Base-by-base conservation (phyloP, 2,797 vertebrate genomes). In the Chlorospingus semifuscus region DNA sequence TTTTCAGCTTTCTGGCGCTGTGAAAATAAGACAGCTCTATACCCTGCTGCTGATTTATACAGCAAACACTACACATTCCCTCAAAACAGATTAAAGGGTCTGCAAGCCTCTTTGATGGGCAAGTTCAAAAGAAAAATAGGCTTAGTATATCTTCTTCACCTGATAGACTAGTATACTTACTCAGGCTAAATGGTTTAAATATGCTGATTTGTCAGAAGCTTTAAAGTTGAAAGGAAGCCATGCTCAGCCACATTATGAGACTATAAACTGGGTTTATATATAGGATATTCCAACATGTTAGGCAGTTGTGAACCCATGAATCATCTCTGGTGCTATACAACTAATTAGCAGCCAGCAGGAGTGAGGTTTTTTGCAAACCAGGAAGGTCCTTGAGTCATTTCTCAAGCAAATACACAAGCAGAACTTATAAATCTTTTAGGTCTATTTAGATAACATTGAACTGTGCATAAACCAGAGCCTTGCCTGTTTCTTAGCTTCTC, bases 121-220 rank as follows among this genome's bases (percentile, higher is more conserved):
- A 90, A 92, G 50, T 79, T 90, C 64, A 94, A 93, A 95, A 75
- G 72, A 87, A 96, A 89, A 94, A 89, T 76, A 88, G 89, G 50
- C 36, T 75, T 39, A 75, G 50, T 89, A 39, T 37, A 80, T 87
- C 64, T 85, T 72, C 56, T 74, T 79, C 77, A 80, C 68, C 44
- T 87, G 87, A 82, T 53, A 83, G 64, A 63, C 64, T 39, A 11
- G 14, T 19, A 22, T 17, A 84, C 23, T 87, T 74, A 65, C 44
- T 65, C n/a, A n/a, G 29, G 49, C 59, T 93, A 92, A 95, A 88
- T 55, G 66, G 55, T 76, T 93, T 92, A 94, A 95, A 87, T 65
- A 75, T 76, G 66, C 36, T 88, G 74, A 92, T 89, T 83, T 78
- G 42, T 75, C 69, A 89, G 69, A 68, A 90, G 59, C 17, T 92